Conservation (phyloP, 2,113 vertebrate species). For the Takifugu bimaculatus region DNA sequence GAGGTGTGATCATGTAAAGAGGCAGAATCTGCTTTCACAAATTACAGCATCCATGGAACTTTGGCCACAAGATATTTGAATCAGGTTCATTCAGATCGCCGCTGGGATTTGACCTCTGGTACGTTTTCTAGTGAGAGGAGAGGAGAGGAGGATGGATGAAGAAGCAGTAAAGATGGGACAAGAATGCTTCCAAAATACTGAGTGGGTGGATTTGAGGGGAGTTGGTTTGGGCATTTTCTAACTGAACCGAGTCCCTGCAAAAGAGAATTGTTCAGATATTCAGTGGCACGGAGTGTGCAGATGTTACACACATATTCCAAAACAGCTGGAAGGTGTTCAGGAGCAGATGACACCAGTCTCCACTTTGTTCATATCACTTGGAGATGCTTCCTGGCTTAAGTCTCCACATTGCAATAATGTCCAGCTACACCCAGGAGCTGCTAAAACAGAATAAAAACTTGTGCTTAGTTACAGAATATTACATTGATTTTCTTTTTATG, state of each 20-base stretch:
- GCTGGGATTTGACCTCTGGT: neutral
- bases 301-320: neutral
- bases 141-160: slow-evolving; percentile 1
- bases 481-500: neutral
- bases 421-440: neutral
- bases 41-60: too few relatives aligned
- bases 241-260: slow-evolving; percentile 6
- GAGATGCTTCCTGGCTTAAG: too few relatives aligned
- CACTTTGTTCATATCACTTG: too few relatives aligned
- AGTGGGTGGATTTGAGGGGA: slow-evolving; percentile 40
- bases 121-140: neutral
- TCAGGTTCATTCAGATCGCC: too few relatives aligned
- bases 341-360: too few relatives aligned
- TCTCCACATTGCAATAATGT: neutral
- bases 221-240: neutral
- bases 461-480: neutral
- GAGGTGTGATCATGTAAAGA: too few relatives aligned
- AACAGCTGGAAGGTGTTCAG: neutral
- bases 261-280: neutral
- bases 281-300: neutral
- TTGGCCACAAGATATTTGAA: too few relatives aligned
- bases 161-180: slow-evolving; percentile 6
- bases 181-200: slow-evolving; percentile 4
- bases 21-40: too few relatives aligned
- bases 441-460: too few relatives aligned